Conservation (phyloP, 1,140 invertebrate species). For the Eulimnadia texana region DNA sequence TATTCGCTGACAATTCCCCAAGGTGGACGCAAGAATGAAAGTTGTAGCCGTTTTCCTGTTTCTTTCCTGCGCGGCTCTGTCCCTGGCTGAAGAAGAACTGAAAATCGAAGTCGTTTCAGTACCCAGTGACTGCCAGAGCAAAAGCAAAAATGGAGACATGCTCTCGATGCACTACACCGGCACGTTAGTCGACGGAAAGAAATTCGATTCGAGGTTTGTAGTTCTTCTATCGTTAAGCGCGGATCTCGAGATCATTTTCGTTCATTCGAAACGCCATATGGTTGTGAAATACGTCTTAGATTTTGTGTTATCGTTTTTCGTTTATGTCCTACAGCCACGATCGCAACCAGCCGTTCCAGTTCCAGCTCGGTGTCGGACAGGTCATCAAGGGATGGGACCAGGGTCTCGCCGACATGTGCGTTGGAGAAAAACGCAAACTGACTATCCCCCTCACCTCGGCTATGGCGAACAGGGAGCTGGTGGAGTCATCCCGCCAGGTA, state of each 20-base stretch:
- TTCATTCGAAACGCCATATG: too few relatives aligned
- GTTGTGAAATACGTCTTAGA: too few relatives aligned
- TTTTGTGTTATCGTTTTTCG: neutral
- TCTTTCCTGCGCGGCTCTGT: slow-evolving; percentile 1
- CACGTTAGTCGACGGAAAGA: slow-evolving; percentile 67
- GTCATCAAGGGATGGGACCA: slow-evolving; percentile 88
- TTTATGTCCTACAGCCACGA: slow-evolving; percentile 46
- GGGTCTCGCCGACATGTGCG: slow-evolving; percentile 82
- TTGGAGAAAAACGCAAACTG: slow-evolving; percentile 81
- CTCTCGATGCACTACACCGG: slow-evolving; percentile 90
- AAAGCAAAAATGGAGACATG: slow-evolving; percentile 72
- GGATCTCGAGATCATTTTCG: too few relatives aligned
- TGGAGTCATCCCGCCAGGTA: slow-evolving; percentile 49
- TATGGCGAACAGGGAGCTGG: slow-evolving; percentile 85
- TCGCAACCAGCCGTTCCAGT: slow-evolving; percentile 73
- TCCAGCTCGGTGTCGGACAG: slow-evolving; percentile 73
- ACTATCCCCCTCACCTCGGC: slow-evolving; percentile 74
- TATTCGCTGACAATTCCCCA: neutral
- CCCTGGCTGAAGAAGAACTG: slow-evolving; percentile 36
- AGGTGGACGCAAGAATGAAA: neutral
- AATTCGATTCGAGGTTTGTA: slow-evolving; percentile 82
- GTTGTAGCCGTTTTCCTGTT: neutral
- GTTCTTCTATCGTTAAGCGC: neutral
- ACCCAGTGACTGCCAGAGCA: slow-evolving; percentile 62
- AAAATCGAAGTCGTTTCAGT: slow-evolving; percentile 65